Percentiles rank a stretch among this genome's conserved stretches.
These are phyloP conservation scores for Hydrochoerus hydrochaeris DNA, from an alignment of 2,113 vertebrate species.

Conservation along the genomic window DNA sequence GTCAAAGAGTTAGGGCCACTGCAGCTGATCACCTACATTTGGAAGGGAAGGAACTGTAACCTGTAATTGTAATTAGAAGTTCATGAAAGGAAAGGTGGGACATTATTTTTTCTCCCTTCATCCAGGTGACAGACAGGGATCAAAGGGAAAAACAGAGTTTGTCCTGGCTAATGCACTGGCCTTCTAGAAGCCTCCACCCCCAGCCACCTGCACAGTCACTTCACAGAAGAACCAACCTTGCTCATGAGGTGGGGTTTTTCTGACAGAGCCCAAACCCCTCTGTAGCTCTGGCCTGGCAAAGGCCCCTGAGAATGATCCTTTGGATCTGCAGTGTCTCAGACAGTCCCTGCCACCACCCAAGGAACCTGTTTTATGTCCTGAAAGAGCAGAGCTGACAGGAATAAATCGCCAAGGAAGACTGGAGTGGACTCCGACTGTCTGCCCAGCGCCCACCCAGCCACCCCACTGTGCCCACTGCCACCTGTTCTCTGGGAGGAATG, in stretches of 20 bases:
- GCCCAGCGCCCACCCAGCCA: slow-evolving; percentile 80
- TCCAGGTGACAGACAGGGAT: not conserved
- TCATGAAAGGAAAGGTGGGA: not conserved
- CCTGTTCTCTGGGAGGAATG: slow-evolving; percentile 78
- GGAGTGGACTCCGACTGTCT: slow-evolving; percentile 79
- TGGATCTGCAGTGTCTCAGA: slow-evolving; percentile 60
- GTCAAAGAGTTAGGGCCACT: not conserved
- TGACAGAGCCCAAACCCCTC: not conserved
- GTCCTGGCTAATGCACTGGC: not conserved
- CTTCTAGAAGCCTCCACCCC: not conserved
- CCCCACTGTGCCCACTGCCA: slow-evolving; percentile 73
- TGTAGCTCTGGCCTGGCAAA: not conserved
- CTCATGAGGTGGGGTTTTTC: too few relatives aligned
- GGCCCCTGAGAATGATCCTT: not conserved
- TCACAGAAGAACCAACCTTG: not conserved
- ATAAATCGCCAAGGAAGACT: slow-evolving; percentile 82
- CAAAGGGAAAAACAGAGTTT: not conserved
- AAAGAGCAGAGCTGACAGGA: slow-evolving; percentile 83
- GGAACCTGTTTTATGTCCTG: slow-evolving; percentile 79
- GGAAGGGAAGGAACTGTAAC: not conserved
- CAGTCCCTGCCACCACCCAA: slow-evolving; percentile 73
- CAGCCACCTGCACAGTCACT: not conserved
- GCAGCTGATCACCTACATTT: not conserved
- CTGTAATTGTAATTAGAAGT: slow-evolving; percentile 29
- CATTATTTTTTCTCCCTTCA: not conserved